These are phyloP conservation scores for Mythimna pallens DNA, from an alignment of 2,888 invertebrate genomes.

Conservation along the genomic window DNA sequence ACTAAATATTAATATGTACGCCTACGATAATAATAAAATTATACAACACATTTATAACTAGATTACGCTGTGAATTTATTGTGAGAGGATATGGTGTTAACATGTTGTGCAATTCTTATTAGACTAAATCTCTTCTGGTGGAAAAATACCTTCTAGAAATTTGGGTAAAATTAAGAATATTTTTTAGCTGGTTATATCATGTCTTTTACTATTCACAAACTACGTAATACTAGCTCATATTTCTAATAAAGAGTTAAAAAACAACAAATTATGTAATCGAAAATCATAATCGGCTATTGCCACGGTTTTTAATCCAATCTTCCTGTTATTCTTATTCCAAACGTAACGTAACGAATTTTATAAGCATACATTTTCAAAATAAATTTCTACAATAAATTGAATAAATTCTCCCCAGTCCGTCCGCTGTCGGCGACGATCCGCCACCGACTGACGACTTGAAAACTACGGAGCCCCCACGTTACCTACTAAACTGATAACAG, in stretches of 20 bases:
- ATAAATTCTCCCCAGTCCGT: slow-evolving; percentile 67
- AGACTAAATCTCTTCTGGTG: not conserved
- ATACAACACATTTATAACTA: not conserved
- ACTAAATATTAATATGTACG: slow-evolving; percentile 28
- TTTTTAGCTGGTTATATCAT: not conserved
- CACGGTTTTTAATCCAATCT: not conserved
- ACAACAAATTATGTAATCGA: not conserved
- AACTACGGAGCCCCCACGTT: slow-evolving; percentile 78
- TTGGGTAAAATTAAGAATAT: not conserved
- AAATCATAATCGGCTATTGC: not conserved
- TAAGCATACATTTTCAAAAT: not conserved
- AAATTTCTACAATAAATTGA: slow-evolving; percentile 10
- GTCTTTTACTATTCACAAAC: not conserved
- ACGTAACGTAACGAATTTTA: not conserved
- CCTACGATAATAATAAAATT: slow-evolving; percentile 17
- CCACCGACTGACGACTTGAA: slow-evolving; percentile 81
- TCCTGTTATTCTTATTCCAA: not conserved
- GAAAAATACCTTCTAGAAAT: not conserved
- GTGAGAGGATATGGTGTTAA: not conserved
- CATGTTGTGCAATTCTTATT: slow-evolving; percentile 10
- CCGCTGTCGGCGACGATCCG: slow-evolving; percentile 85
- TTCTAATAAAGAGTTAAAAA: not conserved
- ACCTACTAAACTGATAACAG: slow-evolving; percentile 80
- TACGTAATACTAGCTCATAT: not conserved
- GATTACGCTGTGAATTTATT: not conserved